phyloP scores from a whole-genome alignment of 2,113 vertebrate genomes.

The Nibea coibor region DNA sequence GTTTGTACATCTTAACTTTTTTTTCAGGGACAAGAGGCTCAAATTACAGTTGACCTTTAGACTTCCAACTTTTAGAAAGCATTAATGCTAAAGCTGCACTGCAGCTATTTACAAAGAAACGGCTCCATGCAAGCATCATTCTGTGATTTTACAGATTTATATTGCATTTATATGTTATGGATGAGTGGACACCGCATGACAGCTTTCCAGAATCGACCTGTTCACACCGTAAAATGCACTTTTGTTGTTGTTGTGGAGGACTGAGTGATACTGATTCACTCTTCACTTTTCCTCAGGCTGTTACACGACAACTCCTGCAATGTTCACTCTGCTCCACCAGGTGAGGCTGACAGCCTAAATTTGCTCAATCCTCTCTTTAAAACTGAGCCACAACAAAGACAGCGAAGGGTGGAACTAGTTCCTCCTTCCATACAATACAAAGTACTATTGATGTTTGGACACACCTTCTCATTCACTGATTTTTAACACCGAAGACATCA shows the following conservation, averaged over 20 bases:
- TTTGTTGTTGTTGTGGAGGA: background rate
- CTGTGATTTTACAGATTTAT: background rate
- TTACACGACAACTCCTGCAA: conserved; percentile 46
- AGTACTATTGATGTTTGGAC: no score
- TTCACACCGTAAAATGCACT: background rate
- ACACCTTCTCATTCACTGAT: no score
- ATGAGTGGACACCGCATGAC: background rate
- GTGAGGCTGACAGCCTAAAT: conserved; percentile 60
- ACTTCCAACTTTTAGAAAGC: conserved; percentile 4
- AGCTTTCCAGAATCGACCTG: background rate
- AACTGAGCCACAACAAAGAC: background rate
- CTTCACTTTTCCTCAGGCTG: background rate
- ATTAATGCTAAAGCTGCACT: conserved; percentile 17
- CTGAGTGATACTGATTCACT: background rate
- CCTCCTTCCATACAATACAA: background rate
- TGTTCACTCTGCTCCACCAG: conserved; percentile 65
- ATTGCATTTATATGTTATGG: background rate
- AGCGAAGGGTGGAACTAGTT: background rate
- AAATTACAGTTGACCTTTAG: conserved; percentile 49
- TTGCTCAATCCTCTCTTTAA: background rate
- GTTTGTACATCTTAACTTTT: conserved; percentile 24
- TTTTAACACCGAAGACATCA: no score
- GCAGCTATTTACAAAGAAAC: background rate
- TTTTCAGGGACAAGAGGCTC: conserved; percentile 14
- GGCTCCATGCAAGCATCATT: background rate